These are phyloP conservation scores for Sphenopsis melanotis DNA, from an alignment of 2,797 vertebrate genomes.

Conservation along the genomic window DNA sequence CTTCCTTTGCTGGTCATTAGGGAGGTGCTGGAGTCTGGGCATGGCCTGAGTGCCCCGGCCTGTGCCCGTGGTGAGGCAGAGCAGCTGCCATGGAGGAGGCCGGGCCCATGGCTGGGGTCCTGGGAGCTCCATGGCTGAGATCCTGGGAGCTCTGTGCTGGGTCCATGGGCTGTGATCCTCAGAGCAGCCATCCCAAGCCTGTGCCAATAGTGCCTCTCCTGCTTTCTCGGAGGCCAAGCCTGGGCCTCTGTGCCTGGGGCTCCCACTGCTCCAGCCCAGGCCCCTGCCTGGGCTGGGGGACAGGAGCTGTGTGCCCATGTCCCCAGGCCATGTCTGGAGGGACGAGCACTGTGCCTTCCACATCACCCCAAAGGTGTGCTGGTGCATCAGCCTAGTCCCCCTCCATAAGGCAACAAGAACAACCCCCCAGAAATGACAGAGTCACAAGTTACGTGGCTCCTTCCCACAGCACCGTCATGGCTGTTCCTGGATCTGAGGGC, in stretches of 20 bases:
- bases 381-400: neutral
- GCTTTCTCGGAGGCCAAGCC: rapidly evolving
- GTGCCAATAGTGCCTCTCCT: neutral
- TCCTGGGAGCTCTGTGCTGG: neutral
- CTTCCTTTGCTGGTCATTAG: neutral
- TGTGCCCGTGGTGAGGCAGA: neutral
- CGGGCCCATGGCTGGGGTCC: rapidly evolving
- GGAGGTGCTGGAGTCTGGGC: neutral
- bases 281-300: neutral
- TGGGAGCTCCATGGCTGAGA: neutral
- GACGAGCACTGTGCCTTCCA: neutral
- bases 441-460: rapidly evolving
- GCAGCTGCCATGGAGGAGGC: neutral
- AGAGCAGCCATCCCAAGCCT: neutral
- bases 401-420: rapidly evolving
- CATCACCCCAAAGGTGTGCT: rapidly evolving
- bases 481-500: neutral
- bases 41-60: rapidly evolving
- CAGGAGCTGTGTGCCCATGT: neutral
- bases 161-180: neutral
- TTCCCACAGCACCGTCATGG: neutral
- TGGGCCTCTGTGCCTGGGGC: neutral
- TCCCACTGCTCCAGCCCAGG: neutral
- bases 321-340: neutral
- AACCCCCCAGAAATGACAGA: rapidly evolving